These are phyloP conservation scores for Cylindroiulus punctatus DNA, from an alignment of 2,888 invertebrate genomes.

Conservation along the genomic window DNA sequence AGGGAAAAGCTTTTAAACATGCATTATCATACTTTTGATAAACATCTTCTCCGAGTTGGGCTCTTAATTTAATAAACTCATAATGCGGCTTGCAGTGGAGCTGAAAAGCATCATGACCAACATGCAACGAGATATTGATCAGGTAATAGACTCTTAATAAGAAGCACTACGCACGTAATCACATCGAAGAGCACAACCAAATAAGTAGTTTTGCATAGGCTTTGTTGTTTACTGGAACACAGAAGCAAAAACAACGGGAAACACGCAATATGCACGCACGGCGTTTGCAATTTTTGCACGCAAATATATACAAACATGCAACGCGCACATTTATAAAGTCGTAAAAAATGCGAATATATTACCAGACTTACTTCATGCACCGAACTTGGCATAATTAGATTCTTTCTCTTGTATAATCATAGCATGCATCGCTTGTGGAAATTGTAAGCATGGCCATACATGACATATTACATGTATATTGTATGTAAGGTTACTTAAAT, in stretches of 20 bases:
- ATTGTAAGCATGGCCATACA: too few relatives aligned
- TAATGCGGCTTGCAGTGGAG: conserved; percentile 19
- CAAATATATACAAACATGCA: too few relatives aligned
- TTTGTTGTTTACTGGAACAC: neutral
- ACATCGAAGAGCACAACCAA: neutral
- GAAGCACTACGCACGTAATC: conserved; percentile 25
- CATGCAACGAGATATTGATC: conserved; percentile 21
- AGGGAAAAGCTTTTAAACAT: conserved; percentile 29
- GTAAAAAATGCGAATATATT: too few relatives aligned
- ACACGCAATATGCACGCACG: neutral
- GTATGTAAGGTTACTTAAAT: too few relatives aligned
- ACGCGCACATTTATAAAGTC: too few relatives aligned
- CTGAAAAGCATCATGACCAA: conserved; percentile 27
- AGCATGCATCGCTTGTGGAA: too few relatives aligned
- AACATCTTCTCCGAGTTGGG: conserved; percentile 6
- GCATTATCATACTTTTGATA: conserved; percentile 11
- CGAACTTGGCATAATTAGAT: too few relatives aligned
- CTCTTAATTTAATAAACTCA: conserved; percentile 36
- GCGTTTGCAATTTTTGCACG: neutral
- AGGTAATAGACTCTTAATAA: conserved; percentile 25
- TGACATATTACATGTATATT: too few relatives aligned
- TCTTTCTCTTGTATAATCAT: too few relatives aligned
- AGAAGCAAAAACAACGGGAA: neutral
- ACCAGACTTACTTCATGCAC: too few relatives aligned
- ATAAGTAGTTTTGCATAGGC: neutral